A percentile compares a stretch with the other conserved stretches of the same genome.
Conservation (phyloP, 2,888 invertebrate species). For the Epistrophe grossulariae region DNA sequence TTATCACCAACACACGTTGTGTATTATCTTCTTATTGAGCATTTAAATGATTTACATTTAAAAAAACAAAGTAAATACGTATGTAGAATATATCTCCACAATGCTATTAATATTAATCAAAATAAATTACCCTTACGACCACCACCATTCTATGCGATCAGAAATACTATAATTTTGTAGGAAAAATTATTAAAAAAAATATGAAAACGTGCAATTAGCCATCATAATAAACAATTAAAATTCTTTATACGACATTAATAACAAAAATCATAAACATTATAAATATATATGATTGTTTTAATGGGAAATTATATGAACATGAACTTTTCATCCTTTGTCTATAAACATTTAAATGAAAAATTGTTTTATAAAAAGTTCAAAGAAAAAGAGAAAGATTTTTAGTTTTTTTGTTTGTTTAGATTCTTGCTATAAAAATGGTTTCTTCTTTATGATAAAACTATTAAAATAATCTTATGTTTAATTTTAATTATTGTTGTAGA, state of each 20-base stretch:
- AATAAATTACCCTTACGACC: background rate
- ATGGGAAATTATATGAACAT: background rate
- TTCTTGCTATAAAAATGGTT: background rate
- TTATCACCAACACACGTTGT: too few species aligned
- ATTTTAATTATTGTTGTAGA: too few species aligned
- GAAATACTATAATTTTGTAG: background rate
- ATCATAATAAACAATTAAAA: background rate
- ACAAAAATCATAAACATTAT: background rate
- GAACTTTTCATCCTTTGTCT: background rate
- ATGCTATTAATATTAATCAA: constrained; percentile 7
- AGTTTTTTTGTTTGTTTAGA: background rate
- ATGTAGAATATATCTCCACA: background rate
- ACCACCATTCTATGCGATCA: background rate
- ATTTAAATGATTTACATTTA: background rate
- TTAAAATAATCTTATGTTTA: too few species aligned
- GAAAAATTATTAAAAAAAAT: background rate
- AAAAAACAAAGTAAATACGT: background rate
- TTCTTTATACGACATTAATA: background rate
- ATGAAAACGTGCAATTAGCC: constrained; percentile 1
- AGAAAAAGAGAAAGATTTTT: too few species aligned
- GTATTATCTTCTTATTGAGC: background rate
- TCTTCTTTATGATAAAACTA: too few species aligned
- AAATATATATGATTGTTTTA: background rate
- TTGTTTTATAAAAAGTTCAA: background rate
- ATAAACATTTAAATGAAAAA: background rate